Percentiles rank a stretch among this genome's conserved stretches.
phyloP scores from a whole-genome alignment of 2,888 invertebrate species.

The Pollenia griseotomentosa region DNA sequence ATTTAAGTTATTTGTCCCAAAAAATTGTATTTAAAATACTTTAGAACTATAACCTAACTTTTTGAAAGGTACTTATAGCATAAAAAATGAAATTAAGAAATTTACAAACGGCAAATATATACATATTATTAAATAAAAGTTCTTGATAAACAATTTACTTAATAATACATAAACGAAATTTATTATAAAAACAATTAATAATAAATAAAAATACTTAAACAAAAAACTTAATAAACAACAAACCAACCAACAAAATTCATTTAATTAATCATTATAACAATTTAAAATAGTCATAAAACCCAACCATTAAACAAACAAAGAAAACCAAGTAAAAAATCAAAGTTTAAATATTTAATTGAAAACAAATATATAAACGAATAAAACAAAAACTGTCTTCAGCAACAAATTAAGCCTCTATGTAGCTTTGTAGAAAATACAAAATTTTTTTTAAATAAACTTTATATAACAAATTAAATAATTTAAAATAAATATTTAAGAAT shows the following conservation, averaged over 20 bases:
- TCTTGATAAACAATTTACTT: constrained; percentile 32
- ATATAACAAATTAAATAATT: constrained; percentile 41
- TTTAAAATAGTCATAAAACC: constrained; percentile 67
- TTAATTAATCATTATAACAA: constrained; percentile 60
- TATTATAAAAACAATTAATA: constrained; percentile 37
- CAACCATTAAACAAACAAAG: constrained; percentile 47
- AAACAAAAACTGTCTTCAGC: constrained; percentile 57
- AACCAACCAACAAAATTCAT: constrained; percentile 7
- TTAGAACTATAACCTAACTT: constrained; percentile 32
- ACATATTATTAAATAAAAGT: constrained; percentile 23
- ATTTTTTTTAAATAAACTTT: constrained; percentile 39
- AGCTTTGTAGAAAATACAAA: constrained; percentile 71
- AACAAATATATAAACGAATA: constrained; percentile 43
- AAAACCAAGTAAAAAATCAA: constrained; percentile 59
- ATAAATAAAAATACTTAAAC: constrained; percentile 14
- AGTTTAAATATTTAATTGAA: constrained; percentile 57
- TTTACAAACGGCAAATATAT: constrained; percentile 25
- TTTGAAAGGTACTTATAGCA: constrained; percentile 25
- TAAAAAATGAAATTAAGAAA: not conserved
- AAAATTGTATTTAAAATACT: constrained; percentile 53
- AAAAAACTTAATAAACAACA: constrained; percentile 8
- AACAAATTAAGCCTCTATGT: constrained; percentile 65
- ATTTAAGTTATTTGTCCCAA: constrained; percentile 10
- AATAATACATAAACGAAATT: constrained; percentile 39
- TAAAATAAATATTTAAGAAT: constrained; percentile 64